Evolutionary conservation across 1,140 invertebrate genomes (phyloP).

Genomic region (Reticulitermes speratus): DNA sequence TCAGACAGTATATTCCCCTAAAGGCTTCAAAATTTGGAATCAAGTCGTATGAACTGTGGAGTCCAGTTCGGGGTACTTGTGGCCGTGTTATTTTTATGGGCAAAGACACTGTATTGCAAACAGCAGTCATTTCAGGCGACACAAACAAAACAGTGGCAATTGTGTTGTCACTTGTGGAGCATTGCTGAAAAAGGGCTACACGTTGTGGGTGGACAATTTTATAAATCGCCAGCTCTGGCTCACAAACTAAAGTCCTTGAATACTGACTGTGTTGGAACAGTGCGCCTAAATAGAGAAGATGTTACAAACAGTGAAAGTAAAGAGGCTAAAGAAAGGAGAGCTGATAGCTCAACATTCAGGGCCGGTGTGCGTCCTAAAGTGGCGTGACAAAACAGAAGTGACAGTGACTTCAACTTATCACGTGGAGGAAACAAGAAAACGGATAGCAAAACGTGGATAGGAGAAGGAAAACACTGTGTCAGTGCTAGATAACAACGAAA

Average conservation of each 20-base stretch:
- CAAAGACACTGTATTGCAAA: no score
- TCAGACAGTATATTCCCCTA: no score
- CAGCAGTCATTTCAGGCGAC: not conserved
- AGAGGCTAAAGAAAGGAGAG: not conserved
- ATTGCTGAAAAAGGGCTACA: no score
- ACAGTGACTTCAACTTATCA: not conserved
- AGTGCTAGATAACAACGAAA: no score
- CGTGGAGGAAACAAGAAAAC: not conserved
- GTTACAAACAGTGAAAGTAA: not conserved
- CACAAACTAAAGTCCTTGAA: not conserved
- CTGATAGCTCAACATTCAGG: no score
- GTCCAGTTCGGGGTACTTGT: not conserved
- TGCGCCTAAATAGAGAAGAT: constrained; percentile 14
- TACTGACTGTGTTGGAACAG: not conserved
- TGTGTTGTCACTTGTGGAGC: not conserved
- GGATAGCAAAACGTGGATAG: not conserved
- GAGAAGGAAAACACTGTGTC: no score
- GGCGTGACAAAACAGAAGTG: not conserved
- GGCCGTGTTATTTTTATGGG: not conserved
- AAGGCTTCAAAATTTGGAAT: no score
- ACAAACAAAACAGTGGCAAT: not conserved
- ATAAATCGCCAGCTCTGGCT: not conserved
- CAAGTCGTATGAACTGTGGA: no score
- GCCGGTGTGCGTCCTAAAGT: not conserved
- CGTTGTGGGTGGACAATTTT: constrained; percentile 20